Conservation (phyloP, 2,888 invertebrate genomes). For the Himalopsyche kuldschensis region DNA sequence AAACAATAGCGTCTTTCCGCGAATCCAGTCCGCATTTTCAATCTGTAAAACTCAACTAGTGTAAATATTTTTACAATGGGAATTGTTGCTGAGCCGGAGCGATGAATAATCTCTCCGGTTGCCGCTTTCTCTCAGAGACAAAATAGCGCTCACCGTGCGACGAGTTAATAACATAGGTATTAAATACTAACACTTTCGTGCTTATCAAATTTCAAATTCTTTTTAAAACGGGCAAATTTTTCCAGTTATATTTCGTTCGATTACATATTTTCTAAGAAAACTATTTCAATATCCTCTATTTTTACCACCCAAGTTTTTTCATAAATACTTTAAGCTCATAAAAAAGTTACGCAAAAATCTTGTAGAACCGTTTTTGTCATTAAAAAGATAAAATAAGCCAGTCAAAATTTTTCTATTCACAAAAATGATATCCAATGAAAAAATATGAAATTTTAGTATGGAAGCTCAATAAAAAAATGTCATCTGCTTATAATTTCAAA, state of each 20-base stretch:
- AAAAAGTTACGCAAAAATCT: too few species aligned
- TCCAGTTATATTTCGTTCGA: background rate
- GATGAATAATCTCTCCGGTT: conserved; percentile 4
- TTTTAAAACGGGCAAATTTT: background rate
- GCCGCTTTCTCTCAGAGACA: conserved; percentile 10
- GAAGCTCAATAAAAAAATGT: too few species aligned
- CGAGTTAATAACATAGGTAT: background rate
- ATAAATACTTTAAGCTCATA: too few species aligned
- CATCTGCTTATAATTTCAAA: too few species aligned
- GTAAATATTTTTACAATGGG: conserved; percentile 24
- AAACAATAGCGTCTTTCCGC: background rate
- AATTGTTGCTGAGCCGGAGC: conserved; percentile 16
- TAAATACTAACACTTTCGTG: background rate
- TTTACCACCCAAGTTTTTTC: too few species aligned
- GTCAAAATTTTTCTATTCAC: too few species aligned
- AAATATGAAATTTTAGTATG: too few species aligned
- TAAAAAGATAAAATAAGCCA: too few species aligned
- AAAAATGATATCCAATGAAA: too few species aligned
- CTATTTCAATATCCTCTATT: too few species aligned
- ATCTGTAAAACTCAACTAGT: conserved; percentile 12
- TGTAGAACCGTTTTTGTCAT: too few species aligned
- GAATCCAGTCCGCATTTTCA: conserved; percentile 14
- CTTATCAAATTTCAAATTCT: background rate
- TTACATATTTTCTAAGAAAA: background rate
- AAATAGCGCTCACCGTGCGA: background rate